Evolutionary conservation across 2,888 invertebrate species (phyloP), one percentile per base, ranked within the genome.

Genomic region (Pocota personata): DNA sequence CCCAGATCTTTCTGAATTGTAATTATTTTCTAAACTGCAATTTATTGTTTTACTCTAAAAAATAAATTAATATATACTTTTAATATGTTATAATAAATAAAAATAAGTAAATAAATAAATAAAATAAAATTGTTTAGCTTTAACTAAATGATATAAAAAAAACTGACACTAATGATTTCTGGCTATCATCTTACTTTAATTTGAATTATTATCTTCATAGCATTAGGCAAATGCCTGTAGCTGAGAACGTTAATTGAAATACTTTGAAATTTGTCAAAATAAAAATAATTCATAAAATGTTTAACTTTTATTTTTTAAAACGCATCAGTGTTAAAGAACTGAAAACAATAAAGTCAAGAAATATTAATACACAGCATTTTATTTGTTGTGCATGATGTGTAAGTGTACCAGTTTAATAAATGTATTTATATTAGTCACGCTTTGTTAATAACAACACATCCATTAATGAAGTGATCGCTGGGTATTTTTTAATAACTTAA

Each of bases 391-490:
- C 30, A 55, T 16, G 8, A 30, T 30, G 14, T n/a, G 14, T 16
- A 6, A 27, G 24, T 52, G 52, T 52, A 27, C 52, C 58, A 4
- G 6, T 32, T 40, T 6, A 40, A 16, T 19, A 50, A 0, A 64
- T 40, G 43, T 14, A 66, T 50, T 48, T 16, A 58, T 35, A n/a
- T 79, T 72, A 58, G 64, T 79, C 8, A 66, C 62, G 52, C 27
- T 3, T 46, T 48, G 30, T 64, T 64, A 72, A 48, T 35, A 14
- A 55, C 57, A 48, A 48, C 27, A 64, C 19, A 66, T 48, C 30
- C 3, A 48, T 55, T 37, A 40, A 72, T 72, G 48, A 66, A 79
- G 79, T 79, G 72, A 79, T 66, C 64, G 57, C 48, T 40, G 8
- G 30, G 30, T 55, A 1, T 21, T 40, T 46, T 19, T 46, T 10